Percentiles rank a stretch among this genome's conserved stretches.
These are phyloP conservation scores for Sterrhoptilus dennistouni DNA, from an alignment of 2,113 vertebrate species.

Conservation along the genomic window DNA sequence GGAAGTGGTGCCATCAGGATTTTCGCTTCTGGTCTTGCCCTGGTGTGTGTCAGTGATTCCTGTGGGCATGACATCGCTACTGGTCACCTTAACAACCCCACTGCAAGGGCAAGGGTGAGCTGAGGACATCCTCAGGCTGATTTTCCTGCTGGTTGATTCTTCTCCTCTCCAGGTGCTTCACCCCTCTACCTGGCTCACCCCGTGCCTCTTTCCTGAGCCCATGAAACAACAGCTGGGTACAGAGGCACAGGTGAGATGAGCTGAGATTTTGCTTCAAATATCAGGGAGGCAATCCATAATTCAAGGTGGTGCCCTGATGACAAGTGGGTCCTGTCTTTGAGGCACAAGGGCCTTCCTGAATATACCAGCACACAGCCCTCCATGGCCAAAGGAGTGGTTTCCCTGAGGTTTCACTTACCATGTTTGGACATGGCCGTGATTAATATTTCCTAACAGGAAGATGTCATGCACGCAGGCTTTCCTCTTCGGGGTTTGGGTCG, in stretches of 20 bases:
- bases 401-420: slow-evolving; percentile 55
- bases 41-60: rapidly evolving
- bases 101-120: rapidly evolving
- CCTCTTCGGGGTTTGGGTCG: slow-evolving; percentile 25
- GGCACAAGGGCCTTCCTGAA: slow-evolving; percentile 43
- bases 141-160: not conserved
- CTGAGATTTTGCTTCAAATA: not conserved
- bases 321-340: not conserved
- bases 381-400: not conserved
- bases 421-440: slow-evolving; percentile 52
- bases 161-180: not conserved
- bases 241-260: not conserved
- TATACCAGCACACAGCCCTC: not conserved
- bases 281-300: not conserved
- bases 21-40: not conserved
- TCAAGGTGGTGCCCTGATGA: not conserved
- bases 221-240: rapidly evolving
- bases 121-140: not conserved
- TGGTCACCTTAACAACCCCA: rapidly evolving
- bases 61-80: not conserved
- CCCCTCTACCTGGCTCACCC: not conserved
- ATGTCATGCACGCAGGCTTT: slow-evolving; percentile 39
- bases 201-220: rapidly evolving
- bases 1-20: not conserved
- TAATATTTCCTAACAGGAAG: slow-evolving; percentile 69